Conservation (phyloP, 2,113 vertebrate species). For the Bubo bubo region DNA sequence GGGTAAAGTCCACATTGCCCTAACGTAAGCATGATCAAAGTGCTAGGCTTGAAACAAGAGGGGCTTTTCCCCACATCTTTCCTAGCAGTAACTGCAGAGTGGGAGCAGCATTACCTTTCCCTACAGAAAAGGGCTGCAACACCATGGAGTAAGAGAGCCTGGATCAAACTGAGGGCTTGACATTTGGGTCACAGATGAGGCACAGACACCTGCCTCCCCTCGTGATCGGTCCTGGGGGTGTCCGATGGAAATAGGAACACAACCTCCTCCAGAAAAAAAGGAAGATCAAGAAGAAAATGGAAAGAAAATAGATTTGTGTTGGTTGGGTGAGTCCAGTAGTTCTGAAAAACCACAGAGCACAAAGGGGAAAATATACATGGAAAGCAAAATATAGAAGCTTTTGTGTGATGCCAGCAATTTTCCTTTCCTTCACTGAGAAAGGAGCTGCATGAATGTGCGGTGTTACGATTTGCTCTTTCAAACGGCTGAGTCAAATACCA, state of each 20-base stretch:
- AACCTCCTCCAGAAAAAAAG: rapidly evolving
- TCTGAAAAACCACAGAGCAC: background rate
- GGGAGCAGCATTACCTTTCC: background rate
- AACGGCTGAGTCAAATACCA: slow-evolving; percentile 37
- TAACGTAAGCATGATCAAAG: background rate
- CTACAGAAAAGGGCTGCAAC: background rate
- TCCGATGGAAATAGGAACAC: background rate
- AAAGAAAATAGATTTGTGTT: background rate
- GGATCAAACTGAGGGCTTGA: background rate
- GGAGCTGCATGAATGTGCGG: background rate
- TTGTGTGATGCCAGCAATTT: slow-evolving; percentile 48
- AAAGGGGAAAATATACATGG: background rate
- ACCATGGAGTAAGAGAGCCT: rapidly evolving
- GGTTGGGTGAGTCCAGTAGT: background rate
- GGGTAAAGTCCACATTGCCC: rapidly evolving
- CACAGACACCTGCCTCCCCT: background rate
- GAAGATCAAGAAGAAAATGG: background rate
- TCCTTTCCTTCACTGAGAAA: background rate
- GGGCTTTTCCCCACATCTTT: background rate
- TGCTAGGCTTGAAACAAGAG: background rate
- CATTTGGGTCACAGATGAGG: background rate
- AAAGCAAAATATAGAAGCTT: background rate
- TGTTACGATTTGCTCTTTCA: slow-evolving; percentile 40
- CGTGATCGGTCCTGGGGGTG: rapidly evolving
- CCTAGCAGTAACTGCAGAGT: background rate